phyloP scores from a whole-genome alignment of 2,888 invertebrate genomes.

The Marasmarcha lunaedactyla region DNA sequence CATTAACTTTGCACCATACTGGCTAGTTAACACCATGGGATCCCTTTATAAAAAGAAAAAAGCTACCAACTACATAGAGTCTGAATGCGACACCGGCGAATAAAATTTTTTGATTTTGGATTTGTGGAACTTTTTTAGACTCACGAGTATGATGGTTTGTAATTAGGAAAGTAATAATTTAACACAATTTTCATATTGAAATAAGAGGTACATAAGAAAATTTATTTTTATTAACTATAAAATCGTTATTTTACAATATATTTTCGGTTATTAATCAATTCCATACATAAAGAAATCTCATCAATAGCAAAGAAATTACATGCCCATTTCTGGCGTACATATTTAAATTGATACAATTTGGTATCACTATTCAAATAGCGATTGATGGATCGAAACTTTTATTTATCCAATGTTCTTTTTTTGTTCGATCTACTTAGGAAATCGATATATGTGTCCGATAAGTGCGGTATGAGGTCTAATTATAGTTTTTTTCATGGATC shows the following conservation, averaged over 20 bases:
- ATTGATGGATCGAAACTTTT: slow-evolving; percentile 62
- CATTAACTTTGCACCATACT: slow-evolving; percentile 59
- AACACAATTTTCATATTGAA: no score
- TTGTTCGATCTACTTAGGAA: slow-evolving; percentile 55
- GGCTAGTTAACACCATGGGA: slow-evolving; percentile 44
- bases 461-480: slow-evolving; percentile 56
- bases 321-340: no score
- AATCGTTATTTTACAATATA: no score
- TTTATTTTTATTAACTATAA: no score
- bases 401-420: slow-evolving; percentile 44
- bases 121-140: no score
- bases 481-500: slow-evolving; percentile 57
- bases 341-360: not conserved
- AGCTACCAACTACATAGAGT: slow-evolving; percentile 18
- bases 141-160: no score
- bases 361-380: slow-evolving; percentile 47
- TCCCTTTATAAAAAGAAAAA: slow-evolving; percentile 23
- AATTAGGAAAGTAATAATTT: no score
- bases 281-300: no score
- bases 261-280: no score
- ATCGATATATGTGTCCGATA: slow-evolving; percentile 62
- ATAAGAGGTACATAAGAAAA: no score
- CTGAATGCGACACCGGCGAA: slow-evolving; percentile 17
- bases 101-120: no score
- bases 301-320: no score